Evolutionary conservation across 2,113 vertebrate species (phyloP).

Genomic region (Gasterosteus nipponicus): DNA sequence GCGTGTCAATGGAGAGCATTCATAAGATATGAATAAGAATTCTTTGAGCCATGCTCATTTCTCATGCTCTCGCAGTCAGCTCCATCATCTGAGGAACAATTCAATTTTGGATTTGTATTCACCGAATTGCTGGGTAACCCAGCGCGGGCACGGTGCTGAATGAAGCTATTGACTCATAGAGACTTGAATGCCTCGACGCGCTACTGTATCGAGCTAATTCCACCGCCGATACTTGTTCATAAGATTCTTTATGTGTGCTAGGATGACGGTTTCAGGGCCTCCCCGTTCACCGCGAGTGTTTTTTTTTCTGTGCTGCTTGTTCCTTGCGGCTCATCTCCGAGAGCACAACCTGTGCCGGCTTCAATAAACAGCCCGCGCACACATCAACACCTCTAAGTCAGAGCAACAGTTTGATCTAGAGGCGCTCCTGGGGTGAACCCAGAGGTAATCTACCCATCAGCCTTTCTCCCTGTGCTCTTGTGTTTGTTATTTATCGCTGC

Average conservation of each 20-base stretch:
- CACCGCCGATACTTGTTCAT: slow-evolving; percentile 68
- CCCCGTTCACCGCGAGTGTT: slow-evolving; percentile 50
- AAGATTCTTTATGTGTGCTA: slow-evolving; percentile 57
- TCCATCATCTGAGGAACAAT: slow-evolving; percentile 50
- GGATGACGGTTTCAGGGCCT: slow-evolving; percentile 60
- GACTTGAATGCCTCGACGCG: slow-evolving; percentile 58
- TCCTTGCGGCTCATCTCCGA: slow-evolving; percentile 48
- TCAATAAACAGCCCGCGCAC: slow-evolving; percentile 71
- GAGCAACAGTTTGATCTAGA: slow-evolving; percentile 66
- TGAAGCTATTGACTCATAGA: slow-evolving; percentile 51
- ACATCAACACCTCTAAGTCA: slow-evolving; percentile 59
- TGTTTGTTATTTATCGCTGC: slow-evolving; percentile 51
- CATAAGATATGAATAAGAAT: slow-evolving; percentile 36
- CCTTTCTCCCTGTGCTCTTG: slow-evolving; percentile 17
- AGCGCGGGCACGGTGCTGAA: slow-evolving; percentile 41
- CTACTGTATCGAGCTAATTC: slow-evolving; percentile 27
- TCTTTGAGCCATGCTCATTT: slow-evolving; percentile 20
- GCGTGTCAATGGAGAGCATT: slow-evolving; percentile 26
- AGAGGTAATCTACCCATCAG: slow-evolving; percentile 60
- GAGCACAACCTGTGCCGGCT: slow-evolving; percentile 54
- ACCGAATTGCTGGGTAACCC: slow-evolving; percentile 59
- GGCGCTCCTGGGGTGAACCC: slow-evolving; percentile 73
- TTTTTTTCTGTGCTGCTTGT: slow-evolving; percentile 56
- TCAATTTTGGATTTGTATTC: slow-evolving; percentile 48
- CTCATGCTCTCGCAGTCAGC: slow-evolving; percentile 40